phyloP scores from a whole-genome alignment of 2,888 invertebrate species.

The Diarsia brunnea region DNA sequence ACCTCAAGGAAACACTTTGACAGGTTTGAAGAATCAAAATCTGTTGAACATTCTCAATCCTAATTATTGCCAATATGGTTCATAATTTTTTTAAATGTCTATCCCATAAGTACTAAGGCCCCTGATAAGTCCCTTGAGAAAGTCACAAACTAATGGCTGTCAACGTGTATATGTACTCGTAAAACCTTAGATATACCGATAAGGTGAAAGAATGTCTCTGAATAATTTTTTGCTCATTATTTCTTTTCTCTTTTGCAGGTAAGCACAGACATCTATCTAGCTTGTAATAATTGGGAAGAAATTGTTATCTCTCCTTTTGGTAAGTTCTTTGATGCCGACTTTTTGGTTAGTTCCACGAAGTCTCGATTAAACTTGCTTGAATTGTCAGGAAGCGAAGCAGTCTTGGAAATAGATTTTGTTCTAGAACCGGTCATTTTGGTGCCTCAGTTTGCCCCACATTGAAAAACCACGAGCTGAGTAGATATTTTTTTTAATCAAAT shows the following conservation, averaged over 20 bases:
- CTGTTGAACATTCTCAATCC: background rate
- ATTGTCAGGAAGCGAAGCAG: background rate
- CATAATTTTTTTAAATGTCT: background rate
- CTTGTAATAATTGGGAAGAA: slow-evolving; percentile 15
- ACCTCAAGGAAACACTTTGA: no score
- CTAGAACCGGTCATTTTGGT: background rate
- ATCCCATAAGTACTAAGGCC: background rate
- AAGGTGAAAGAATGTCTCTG: slow-evolving; percentile 7
- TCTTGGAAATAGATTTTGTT: background rate
- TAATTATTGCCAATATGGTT: no score
- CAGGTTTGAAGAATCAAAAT: background rate
- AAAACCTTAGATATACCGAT: slow-evolving; percentile 29
- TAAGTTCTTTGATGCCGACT: slow-evolving; percentile 26
- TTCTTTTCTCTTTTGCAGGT: slow-evolving; percentile 52
- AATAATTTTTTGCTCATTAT: slow-evolving; percentile 57
- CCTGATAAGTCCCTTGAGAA: slow-evolving; percentile 19
- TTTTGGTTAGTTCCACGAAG: background rate
- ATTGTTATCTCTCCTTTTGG: slow-evolving; percentile 17
- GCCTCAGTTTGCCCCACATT: background rate
- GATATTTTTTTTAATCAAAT: background rate
- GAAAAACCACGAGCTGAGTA: background rate
- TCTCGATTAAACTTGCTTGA: background rate
- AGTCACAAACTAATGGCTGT: slow-evolving; percentile 11
- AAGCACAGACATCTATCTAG: slow-evolving; percentile 32
- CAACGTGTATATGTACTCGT: slow-evolving; percentile 2